A percentile compares a stretch with the other conserved stretches of the same genome.
Conservation (phyloP, 2,888 invertebrate species). For the Clepsis dumicolana region DNA sequence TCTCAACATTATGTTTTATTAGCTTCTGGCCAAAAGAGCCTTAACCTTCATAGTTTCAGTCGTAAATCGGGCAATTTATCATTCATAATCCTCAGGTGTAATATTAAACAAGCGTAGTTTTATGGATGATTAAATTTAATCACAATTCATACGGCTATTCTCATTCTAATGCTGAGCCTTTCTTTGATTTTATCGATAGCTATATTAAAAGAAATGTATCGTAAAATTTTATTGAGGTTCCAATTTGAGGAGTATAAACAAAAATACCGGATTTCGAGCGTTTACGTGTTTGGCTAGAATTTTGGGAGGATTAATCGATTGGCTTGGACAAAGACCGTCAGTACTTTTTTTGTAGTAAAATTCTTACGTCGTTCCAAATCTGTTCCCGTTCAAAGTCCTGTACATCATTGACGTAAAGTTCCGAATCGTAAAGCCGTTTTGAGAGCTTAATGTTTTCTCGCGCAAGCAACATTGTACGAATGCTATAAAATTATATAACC, state of each 20-base stretch:
- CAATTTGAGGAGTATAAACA: conserved; percentile 55
- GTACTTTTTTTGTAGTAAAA: conserved; percentile 18
- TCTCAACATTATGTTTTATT: conserved; percentile 9
- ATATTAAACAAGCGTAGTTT: conserved; percentile 55
- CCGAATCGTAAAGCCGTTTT: conserved; percentile 11
- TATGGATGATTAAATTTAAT: conserved; percentile 66
- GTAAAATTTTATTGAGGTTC: conserved; percentile 68
- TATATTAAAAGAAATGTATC: conserved; percentile 68
- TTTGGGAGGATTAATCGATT: conserved; percentile 65
- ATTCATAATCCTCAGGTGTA: conserved; percentile 42
- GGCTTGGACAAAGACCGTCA: conserved; percentile 57
- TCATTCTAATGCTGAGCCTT: conserved; percentile 45
- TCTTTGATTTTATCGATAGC: conserved; percentile 63
- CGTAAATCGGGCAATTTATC: conserved; percentile 34
- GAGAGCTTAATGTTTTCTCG: conserved; percentile 3
- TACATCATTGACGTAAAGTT: conserved; percentile 46
- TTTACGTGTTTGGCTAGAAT: conserved; percentile 62
- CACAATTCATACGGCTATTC: conserved; percentile 51
- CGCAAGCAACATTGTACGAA: conserved; percentile 55
- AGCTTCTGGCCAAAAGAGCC: conserved; percentile 17
- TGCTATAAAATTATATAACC: conserved; percentile 77
- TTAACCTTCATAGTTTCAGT: conserved; percentile 17
- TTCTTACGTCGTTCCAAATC: neutral
- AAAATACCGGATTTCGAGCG: conserved; percentile 50
- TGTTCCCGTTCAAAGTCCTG: neutral